Conservation (phyloP, 2,888 invertebrate species). For the Drosophila meridionalis region DNA sequence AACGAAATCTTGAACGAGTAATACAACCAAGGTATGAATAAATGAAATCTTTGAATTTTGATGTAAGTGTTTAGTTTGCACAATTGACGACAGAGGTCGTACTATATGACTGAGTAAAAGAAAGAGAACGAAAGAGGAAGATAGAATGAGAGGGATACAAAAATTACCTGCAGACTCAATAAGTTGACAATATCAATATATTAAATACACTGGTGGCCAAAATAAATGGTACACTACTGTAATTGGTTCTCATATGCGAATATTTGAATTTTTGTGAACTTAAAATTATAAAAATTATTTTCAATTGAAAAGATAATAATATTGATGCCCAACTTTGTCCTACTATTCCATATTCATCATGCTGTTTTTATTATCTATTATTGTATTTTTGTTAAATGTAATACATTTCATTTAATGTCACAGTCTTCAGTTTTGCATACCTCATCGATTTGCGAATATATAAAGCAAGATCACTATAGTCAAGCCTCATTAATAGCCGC, state of each 20-base stretch:
- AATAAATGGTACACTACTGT: neutral
- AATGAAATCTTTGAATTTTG: neutral
- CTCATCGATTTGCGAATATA: conserved; percentile 8
- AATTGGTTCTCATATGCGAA: neutral
- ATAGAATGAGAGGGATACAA: neutral
- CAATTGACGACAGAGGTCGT: neutral
- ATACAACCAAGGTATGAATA: neutral
- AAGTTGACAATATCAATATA: neutral
- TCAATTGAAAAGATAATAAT: neutral
- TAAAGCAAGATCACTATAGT: conserved; percentile 24
- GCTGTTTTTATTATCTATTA: neutral
- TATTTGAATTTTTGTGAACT: neutral
- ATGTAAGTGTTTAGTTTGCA: neutral
- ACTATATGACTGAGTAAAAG: too few species aligned
- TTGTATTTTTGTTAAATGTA: neutral
- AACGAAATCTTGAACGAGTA: neutral
- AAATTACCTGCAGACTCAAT: neutral
- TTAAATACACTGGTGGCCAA: neutral
- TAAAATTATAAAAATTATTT: neutral
- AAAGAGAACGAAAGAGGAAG: neutral
- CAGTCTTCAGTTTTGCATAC: neutral
- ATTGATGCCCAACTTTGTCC: too few species aligned
- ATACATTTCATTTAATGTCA: neutral
- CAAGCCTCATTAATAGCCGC: conserved; percentile 56
- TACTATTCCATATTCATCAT: neutral